These are phyloP conservation scores for Glossophaga mutica DNA, from an alignment of 2,797 vertebrate species.

Conservation along the genomic window DNA sequence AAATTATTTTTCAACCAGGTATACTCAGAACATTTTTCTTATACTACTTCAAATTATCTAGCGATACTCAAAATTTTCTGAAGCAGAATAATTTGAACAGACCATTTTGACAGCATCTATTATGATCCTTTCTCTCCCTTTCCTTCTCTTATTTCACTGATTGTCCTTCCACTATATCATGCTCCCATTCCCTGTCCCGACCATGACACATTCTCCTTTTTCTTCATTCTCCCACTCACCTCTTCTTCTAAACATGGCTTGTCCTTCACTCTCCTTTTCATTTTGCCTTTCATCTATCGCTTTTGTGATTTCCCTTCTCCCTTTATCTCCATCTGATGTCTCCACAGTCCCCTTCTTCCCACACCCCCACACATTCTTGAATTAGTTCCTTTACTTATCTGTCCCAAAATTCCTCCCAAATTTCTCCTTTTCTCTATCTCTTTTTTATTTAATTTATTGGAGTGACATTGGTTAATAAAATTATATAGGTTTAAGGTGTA, in stretches of 20 bases:
- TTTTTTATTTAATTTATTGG: background rate
- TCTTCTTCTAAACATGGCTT: background rate
- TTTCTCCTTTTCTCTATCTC: background rate
- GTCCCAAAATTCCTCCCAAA: background rate
- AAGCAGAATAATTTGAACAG: background rate
- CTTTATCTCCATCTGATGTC: background rate
- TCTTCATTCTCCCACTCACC: background rate
- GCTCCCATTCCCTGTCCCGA: background rate
- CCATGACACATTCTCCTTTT: too few relatives aligned
- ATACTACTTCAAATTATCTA: background rate
- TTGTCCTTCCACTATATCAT: too few relatives aligned
- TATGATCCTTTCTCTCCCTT: background rate
- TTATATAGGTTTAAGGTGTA: background rate
- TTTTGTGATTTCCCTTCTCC: background rate
- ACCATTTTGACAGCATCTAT: background rate
- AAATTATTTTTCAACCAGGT: background rate
- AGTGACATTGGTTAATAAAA: too few relatives aligned
- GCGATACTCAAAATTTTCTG: background rate
- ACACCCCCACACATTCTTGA: too few relatives aligned
- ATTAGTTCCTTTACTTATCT: background rate
- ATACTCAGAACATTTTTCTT: background rate
- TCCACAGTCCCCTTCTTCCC: rapidly evolving
- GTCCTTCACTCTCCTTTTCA: background rate
- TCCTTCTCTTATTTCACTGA: background rate
- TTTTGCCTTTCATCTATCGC: background rate